These are phyloP conservation scores for Picathartes gymnocephalus DNA, from an alignment of 2,113 vertebrate genomes.

Conservation along the genomic window DNA sequence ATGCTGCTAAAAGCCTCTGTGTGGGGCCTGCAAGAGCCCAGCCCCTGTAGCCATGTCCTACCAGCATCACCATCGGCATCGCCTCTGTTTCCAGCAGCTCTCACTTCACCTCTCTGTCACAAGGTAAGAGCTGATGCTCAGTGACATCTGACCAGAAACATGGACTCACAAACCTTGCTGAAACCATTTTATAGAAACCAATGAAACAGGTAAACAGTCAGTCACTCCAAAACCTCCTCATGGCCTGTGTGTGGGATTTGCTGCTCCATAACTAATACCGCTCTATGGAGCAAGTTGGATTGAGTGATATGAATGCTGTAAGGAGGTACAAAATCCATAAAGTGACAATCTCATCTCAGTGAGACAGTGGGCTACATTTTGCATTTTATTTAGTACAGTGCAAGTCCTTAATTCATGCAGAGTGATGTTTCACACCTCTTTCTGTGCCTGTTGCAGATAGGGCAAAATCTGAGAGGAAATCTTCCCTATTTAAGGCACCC, in stretches of 20 bases:
- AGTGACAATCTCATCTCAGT: background rate
- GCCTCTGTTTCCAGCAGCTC: background rate
- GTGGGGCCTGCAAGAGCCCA: background rate
- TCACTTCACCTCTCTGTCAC: background rate
- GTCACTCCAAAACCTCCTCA: background rate
- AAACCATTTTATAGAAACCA: background rate
- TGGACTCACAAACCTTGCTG: background rate
- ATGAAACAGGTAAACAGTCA: background rate
- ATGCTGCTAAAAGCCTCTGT: background rate
- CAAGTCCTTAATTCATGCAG: background rate
- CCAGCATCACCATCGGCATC: background rate
- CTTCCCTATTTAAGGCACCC: background rate
- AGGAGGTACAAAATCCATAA: background rate
- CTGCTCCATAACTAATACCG: background rate
- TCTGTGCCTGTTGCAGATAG: background rate
- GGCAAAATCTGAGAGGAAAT: background rate
- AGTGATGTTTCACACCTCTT: background rate
- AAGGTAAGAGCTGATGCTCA: background rate
- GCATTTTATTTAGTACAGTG: background rate
- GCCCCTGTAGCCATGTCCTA: background rate
- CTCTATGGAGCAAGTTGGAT: background rate
- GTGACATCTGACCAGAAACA: background rate
- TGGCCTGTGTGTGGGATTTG: rapidly evolving
- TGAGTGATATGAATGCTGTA: background rate
- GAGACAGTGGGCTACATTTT: background rate